A percentile compares a stretch with the other conserved stretches of the same genome.
phyloP scores from a whole-genome alignment of 2,797 vertebrate genomes.

The Neosalanx taihuensis region DNA sequence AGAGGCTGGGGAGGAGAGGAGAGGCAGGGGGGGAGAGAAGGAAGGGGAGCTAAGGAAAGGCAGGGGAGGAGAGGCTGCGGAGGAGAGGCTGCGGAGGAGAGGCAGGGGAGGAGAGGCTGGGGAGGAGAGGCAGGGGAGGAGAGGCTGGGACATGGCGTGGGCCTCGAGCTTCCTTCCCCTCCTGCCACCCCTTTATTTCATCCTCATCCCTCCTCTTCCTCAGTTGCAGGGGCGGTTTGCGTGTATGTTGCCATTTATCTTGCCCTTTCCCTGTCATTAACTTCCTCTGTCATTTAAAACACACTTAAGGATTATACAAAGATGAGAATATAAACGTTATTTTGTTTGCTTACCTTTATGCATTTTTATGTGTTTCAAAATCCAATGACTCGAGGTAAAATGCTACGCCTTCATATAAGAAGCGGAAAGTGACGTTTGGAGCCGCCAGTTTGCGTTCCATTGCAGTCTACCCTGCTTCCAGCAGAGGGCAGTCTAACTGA shows the following conservation, averaged over 20 bases:
- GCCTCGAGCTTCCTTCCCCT: too few species aligned
- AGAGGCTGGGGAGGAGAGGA: not conserved
- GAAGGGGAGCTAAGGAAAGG: too few species aligned
- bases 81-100: slow-evolving; percentile 1
- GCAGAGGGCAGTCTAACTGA: slow-evolving; percentile 61
- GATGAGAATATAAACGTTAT: too few species aligned
- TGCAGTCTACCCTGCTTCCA: slow-evolving; percentile 48
- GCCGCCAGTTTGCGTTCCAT: not conserved
- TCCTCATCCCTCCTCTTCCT: slow-evolving; percentile 15
- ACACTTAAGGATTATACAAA: too few species aligned
- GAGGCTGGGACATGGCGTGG: slow-evolving; percentile 18
- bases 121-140: slow-evolving; percentile 23
- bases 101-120: slow-evolving; percentile 30
- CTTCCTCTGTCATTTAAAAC: not conserved
- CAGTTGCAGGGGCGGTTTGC: slow-evolving; percentile 5
- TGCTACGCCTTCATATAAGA: not conserved
- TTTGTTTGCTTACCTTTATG: too few species aligned
- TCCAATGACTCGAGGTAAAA: not conserved
- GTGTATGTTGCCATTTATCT: not conserved
- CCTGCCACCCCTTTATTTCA: slow-evolving; percentile 24
- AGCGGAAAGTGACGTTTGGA: not conserved
- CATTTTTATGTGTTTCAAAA: not conserved
- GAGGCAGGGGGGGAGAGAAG: slow-evolving; percentile 19
- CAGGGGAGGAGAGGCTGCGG: slow-evolving; percentile 26
- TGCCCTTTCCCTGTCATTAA: slow-evolving; percentile 16